Base-by-base conservation (phyloP, 2,797 vertebrate genomes). In the Acipenser oxyrinchus region DNA sequence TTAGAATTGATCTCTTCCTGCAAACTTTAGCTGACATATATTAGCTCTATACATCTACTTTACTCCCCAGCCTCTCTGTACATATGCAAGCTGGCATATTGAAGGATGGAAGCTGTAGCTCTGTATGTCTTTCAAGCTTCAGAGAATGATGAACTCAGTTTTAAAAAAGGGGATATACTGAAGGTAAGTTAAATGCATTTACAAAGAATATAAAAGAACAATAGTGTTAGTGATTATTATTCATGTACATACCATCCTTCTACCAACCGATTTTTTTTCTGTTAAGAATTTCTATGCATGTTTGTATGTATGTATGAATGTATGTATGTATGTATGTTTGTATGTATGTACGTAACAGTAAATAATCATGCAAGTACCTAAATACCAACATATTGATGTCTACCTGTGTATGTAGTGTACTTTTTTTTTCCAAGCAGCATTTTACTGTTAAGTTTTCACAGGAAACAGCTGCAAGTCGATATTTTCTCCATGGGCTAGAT, bases 101-200 rank as follows among this genome's bases (percentile, higher is more conserved):
- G 77, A 73, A 69, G 51, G 70, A 98, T 99, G 96, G 96, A 99
- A 77, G 95, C 95, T 0, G 81, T 93, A 76, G 94, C 94, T 71
- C 83, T 96, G 62, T 97, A 96, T 75, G 93, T 83, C 71, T 99
- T 99, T 83, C 92, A 92, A 81, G 87, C 94, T 4, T 91, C 91
- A 0, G 96, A 96, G 78, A 86, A 83, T 1, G 96, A 98, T 0
- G 96, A 99, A 84, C 90, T 98, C 74, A 92, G 93, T 70, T 99
- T 99, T 82, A 93, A 80, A 80, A 98, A 97, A 75, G 96, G 94
- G 13, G 94, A 98, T 75, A 83, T 88, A 0, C 84, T 99, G 64
- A 99, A 97, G 96, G 96, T 97, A 94, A 67, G 51, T 51, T 15
- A 23, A 49, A 55, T 49, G 13, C 63, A 48, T 15, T 48, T 15